phyloP scores from a whole-genome alignment of 2,888 invertebrate species.

The Thymelicus sylvestris region DNA sequence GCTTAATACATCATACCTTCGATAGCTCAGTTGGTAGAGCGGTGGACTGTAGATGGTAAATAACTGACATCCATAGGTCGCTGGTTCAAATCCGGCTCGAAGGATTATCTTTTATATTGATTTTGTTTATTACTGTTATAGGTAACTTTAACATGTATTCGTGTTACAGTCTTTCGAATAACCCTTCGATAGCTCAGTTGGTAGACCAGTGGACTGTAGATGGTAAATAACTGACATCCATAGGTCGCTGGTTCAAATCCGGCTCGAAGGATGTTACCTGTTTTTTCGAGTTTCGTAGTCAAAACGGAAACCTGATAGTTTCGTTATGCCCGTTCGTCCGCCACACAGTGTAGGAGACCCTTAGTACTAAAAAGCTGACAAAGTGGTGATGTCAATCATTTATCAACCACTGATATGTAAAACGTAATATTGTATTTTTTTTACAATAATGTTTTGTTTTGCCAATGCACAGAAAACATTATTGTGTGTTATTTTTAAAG shows the following conservation, averaged over 20 bases:
- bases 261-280: constrained; percentile 79
- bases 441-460: too few species aligned
- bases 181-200: constrained; percentile 77
- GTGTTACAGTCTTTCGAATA: too few species aligned
- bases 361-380: too few species aligned
- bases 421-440: too few species aligned
- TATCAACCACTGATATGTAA: too few species aligned
- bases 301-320: too few species aligned
- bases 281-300: too few species aligned
- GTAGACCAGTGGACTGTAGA: constrained; percentile 77
- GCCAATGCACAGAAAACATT: not conserved
- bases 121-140: too few species aligned
- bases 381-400: too few species aligned
- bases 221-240: constrained; percentile 68
- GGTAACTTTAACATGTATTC: too few species aligned
- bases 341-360: too few species aligned
- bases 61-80: constrained; percentile 83
- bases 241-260: constrained; percentile 87
- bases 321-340: too few species aligned
- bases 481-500: not conserved
- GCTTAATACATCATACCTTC: constrained; percentile 57
- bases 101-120: constrained; percentile 55
- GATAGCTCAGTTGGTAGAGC: constrained; percentile 86
- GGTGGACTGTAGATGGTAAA: constrained; percentile 78
- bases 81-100: constrained; percentile 87